Base-by-base conservation (phyloP, 2,113 vertebrate genomes). In the Polypterus senegalus region DNA sequence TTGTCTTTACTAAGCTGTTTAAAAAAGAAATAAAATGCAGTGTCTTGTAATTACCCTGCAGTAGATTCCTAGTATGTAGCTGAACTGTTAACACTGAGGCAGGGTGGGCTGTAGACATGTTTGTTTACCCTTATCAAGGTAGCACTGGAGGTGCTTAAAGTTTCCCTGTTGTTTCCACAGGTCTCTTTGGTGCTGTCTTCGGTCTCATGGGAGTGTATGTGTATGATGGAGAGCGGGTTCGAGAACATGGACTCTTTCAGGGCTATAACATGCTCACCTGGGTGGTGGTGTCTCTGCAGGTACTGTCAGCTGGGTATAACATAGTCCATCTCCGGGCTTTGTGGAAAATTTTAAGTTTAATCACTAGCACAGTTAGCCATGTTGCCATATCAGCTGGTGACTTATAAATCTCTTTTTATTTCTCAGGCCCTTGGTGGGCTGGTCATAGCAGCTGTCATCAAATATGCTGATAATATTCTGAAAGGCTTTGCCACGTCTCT, bases 401-500 rank as follows among this genome's bases (percentile, higher is more conserved):
- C 27, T 27, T 27, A 27, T 2, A 27, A 27, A 27, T 27, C 67
- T 81, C 69, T 79, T 78, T 76, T 71, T 74, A 66, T 77, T 83
- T 76, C 79, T 44, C 79, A 98, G 95, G 94, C 95, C 66, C 85
- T 98, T 65, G 95, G 95, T 59, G 95, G 95, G 56, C 85, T 98
- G 73, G 94, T 98, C 62, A 90, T 98, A 74, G 95, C 95, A 63
- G 94, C 94, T 67, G 95, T 98, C 74, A 98, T 98, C 83, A 98
- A 98, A 78, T 98, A 98, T 6, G 95, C 95, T 0, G 95, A 98
- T 81, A 98, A 98, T 73, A 98, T 98, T 78, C 87, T 98, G 74
- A 98, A 98, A 77, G 95, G 95, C 74, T 98, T 98, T 63, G 95
- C 95, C 48, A 97, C 94, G 3, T 98, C 95, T 48, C 87, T 98